A percentile compares a stretch with the other conserved stretches of the same genome.
Conservation (phyloP, 2,888 invertebrate genomes). For the Cremastinae sp. region DNA sequence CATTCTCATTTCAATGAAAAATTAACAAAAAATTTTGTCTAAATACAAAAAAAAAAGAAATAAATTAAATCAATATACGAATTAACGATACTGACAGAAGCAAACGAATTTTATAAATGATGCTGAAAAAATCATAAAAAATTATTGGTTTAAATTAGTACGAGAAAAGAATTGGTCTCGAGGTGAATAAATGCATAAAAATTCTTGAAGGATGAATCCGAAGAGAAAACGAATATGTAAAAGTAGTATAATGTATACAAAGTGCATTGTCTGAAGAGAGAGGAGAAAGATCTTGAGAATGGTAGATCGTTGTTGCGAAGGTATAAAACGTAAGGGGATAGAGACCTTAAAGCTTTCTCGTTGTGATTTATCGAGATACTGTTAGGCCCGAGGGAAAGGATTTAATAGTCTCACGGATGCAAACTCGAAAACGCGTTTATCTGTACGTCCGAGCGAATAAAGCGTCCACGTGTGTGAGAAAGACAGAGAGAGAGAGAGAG, state of each 20-base stretch:
- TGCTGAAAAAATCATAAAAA: too few relatives aligned
- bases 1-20: too few relatives aligned
- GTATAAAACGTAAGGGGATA: conserved; percentile 28
- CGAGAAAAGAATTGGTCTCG: too few relatives aligned
- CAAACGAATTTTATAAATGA: too few relatives aligned
- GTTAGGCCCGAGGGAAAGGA: conserved; percentile 32
- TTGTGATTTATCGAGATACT: conserved; percentile 57
- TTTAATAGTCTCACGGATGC: conserved; percentile 45
- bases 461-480: conserved; percentile 3
- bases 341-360: conserved; percentile 17
- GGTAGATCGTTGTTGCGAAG: conserved; percentile 4
- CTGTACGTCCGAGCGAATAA: not conserved
- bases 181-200: too few relatives aligned
- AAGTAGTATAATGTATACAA: not conserved
- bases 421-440: conserved; percentile 40
- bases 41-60: too few relatives aligned
- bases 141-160: too few relatives aligned
- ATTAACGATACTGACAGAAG: too few relatives aligned
- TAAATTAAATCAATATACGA: too few relatives aligned
- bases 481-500: conserved; percentile 44
- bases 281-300: conserved; percentile 16
- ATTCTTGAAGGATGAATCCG: too few relatives aligned
- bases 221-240: too few relatives aligned
- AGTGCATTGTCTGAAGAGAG: conserved; percentile 35
- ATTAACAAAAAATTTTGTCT: too few relatives aligned